A percentile compares a stretch with the other conserved stretches of the same genome.
phyloP scores from a whole-genome alignment of 2,113 vertebrate genomes.

The Siniperca knerii region DNA sequence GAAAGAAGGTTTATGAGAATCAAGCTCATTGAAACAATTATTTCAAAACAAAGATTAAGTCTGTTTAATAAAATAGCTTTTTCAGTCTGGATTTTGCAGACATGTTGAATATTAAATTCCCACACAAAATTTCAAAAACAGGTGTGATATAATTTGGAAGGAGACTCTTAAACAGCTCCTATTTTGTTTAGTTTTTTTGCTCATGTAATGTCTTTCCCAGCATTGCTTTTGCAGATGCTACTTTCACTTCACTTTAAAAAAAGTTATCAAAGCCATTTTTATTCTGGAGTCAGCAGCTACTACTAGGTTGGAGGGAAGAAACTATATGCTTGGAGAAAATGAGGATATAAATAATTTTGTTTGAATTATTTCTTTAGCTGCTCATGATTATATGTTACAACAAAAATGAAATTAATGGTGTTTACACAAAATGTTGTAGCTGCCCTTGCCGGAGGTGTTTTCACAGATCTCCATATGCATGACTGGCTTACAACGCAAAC shows the following conservation, averaged over 20 bases:
- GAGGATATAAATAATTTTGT: not conserved
- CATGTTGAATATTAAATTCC: not conserved
- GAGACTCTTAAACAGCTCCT: not conserved
- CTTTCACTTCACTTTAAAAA: not conserved
- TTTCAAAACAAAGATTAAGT: not conserved
- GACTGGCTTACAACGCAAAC: conserved; percentile 19
- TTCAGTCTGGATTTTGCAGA: not conserved
- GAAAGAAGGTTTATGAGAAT: not conserved
- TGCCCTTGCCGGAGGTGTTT: conserved; percentile 3
- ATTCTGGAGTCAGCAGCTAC: not conserved
- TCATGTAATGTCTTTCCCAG: not conserved
- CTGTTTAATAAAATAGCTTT: not conserved
- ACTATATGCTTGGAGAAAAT: not conserved
- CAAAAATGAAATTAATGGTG: conserved; percentile 11
- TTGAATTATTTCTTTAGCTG: not conserved
- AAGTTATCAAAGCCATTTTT: conserved; percentile 3
- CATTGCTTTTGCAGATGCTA: not conserved
- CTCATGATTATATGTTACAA: not conserved
- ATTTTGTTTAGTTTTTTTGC: not conserved
- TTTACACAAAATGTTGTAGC: conserved; percentile 12
- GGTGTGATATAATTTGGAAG: not conserved
- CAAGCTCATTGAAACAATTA: not conserved
- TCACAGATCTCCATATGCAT: not conserved
- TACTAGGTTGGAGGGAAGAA: not conserved
- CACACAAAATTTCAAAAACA: not conserved